Evolutionary conservation across 2,888 invertebrate species (phyloP), one percentile per base, ranked within the genome.

Genomic region (Agrypnus murinus): DNA sequence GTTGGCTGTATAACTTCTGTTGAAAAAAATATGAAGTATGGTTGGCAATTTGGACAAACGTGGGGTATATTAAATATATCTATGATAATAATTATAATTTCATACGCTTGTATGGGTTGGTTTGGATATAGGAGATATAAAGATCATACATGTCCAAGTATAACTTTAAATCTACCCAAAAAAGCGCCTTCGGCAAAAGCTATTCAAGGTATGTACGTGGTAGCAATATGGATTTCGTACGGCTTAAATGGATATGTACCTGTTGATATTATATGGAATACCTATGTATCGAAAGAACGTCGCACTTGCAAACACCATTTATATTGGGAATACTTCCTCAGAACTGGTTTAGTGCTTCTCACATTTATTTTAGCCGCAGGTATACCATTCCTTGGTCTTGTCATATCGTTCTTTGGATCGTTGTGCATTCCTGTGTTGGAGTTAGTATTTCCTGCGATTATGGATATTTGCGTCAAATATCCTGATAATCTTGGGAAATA

Each of bases 241-340:
- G 94, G 93, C 0, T 88, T 97, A 2, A 96, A 96, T 87, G 94
- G 95, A 78, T 97, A 94, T 84, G 96, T 97, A 1, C 95, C 96
- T 0, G 92, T 96, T 75, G 91, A 91, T 74, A 93, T 96, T 59
- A 86, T 95, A 17, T 95, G 93, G 93, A 83, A 83, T 46, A 86
- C 84, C 17, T 86, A 86, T 69, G 65, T 86, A 38, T 15, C 9
- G n/a, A 4, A 15, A 12, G n/a, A n/a, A 14, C 36, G 5, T 7
- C 81, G 84, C 74, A 78, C 74, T 15, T 77, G 79, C 36, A 76
- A 77, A 60, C 79, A 78, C 32, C 58, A 81, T 14, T 17, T 82
- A 48, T 34, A 74, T 5, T 83, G 80, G 77, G 86, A 86, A 73
- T 86, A 85, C 69, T 63, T 84, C 2, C 76, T 86, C n/a, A 80